phyloP scores from a whole-genome alignment of 2,113 vertebrate genomes.

The Cercopithecus mona region DNA sequence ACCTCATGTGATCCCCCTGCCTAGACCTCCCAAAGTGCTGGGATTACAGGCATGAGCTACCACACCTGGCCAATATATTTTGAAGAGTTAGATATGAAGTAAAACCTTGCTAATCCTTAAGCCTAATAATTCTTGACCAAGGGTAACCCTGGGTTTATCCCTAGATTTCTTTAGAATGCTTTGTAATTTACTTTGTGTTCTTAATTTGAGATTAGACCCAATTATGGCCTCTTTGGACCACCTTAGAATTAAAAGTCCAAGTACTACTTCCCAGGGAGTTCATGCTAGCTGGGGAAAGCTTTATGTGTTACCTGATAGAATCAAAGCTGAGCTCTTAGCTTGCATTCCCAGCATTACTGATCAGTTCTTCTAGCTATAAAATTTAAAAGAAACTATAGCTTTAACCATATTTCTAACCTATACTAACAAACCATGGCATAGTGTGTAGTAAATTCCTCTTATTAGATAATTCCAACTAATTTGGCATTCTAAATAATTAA shows the following conservation, averaged over 20 bases:
- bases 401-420: background rate
- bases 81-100: background rate
- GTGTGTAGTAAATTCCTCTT: constrained; percentile 5
- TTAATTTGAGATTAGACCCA: background rate
- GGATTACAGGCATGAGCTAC: no score
- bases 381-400: background rate
- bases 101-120: background rate
- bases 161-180: background rate
- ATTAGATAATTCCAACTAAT: constrained; percentile 9
- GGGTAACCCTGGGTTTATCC: background rate
- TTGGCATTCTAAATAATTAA: background rate
- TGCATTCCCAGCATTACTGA: background rate
- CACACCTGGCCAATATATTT: background rate
- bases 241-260: background rate
- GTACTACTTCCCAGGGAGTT: background rate
- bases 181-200: constrained; percentile 7
- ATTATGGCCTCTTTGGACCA: background rate
- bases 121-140: background rate
- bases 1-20: no score
- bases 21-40: no score
- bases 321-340: background rate
- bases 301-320: background rate
- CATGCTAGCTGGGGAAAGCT: background rate
- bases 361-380: constrained; percentile 30
- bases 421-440: background rate